Base-by-base conservation (phyloP, 2,113 vertebrate species). In the Phasianus colchicus region DNA sequence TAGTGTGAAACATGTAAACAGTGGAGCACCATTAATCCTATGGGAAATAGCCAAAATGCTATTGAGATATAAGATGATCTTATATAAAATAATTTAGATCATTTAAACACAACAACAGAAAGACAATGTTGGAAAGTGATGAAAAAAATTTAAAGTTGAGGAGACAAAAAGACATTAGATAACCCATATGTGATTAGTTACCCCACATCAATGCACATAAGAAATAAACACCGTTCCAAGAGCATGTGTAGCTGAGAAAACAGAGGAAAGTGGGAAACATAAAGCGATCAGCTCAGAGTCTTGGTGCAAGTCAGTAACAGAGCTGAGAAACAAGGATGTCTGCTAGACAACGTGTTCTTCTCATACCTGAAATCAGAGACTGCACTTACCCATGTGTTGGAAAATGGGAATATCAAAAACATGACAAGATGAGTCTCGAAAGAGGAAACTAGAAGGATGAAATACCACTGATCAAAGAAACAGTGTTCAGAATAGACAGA, bases 61-160 rank as follows among this genome's bases (percentile, higher is more conserved):
- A 27, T 72, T 69, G 34, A 87, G 54, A 24, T 84, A 86, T 61
- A 38, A 38, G 38, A 38, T 38, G 38, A 38, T 38, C 38, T 38
- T 38, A 38, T 38, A 38, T 38, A 38, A 38, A 38, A 38, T 38
- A 38, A 38, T 38, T 72, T 75, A 36, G 13, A n/a, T 5, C 34
- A 10, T 34, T 76, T 17, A 79, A 82, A 61, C 2, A 55, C 9
- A 75, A 21, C 4, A 27, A 38, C 52, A 10, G 60, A 61, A 89
- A 61, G 2, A 38, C 0, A 4, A 64, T 9, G 3, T 8, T 47
- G 13, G 10, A 6, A 76, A 10, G 3, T 10, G 11, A 74, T 4
- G 12, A 7, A 54, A 94, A 70, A 48, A 5, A 3, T 7, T 58
- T 45, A 42, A 75, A 83, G 17, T 6, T 54, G 40, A 52, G 10